A percentile compares a stretch with the other conserved stretches of the same genome.
These are phyloP conservation scores for Coregonus ussuriensis DNA, from an alignment of 2,797 vertebrate genomes.

Conservation along the genomic window DNA sequence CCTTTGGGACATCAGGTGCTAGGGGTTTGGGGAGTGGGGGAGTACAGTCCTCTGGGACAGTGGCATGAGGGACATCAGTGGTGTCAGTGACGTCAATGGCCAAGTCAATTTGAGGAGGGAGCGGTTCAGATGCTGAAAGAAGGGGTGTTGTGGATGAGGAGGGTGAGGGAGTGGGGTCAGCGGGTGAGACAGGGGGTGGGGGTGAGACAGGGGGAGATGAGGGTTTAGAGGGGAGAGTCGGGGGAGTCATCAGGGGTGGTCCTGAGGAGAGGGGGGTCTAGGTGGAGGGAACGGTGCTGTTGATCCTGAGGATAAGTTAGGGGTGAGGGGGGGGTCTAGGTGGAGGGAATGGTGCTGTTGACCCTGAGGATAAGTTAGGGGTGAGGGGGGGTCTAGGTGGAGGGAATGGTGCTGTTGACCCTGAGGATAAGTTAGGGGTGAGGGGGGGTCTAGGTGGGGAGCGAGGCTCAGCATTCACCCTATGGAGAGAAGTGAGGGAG, in stretches of 20 bases:
- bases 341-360: background rate
- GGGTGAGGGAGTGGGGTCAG: slow-evolving; percentile 6
- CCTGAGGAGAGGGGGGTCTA: background rate
- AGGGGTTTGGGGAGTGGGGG: background rate
- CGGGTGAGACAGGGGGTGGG: too few relatives aligned
- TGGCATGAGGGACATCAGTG: background rate
- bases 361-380: background rate
- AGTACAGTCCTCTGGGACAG: background rate
- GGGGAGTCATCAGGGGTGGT: background rate
- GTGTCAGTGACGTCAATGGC: background rate
- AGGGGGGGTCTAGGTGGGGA: background rate
- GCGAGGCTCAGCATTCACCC: background rate
- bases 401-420: background rate
- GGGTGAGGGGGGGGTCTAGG: background rate
- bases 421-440: background rate
- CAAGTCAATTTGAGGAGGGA: background rate
- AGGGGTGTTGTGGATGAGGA: background rate
- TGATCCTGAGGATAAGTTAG: background rate
- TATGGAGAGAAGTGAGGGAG: background rate
- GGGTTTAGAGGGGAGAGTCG: background rate
- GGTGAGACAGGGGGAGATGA: too few relatives aligned
- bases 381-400: background rate
- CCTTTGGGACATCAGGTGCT: background rate
- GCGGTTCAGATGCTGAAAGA: slow-evolving; percentile 40
- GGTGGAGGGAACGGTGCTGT: background rate